A percentile compares a stretch with the other conserved stretches of the same genome.
These are phyloP conservation scores for Oxystoma pomonae DNA, from an alignment of 2,888 invertebrate species.

Conservation along the genomic window DNA sequence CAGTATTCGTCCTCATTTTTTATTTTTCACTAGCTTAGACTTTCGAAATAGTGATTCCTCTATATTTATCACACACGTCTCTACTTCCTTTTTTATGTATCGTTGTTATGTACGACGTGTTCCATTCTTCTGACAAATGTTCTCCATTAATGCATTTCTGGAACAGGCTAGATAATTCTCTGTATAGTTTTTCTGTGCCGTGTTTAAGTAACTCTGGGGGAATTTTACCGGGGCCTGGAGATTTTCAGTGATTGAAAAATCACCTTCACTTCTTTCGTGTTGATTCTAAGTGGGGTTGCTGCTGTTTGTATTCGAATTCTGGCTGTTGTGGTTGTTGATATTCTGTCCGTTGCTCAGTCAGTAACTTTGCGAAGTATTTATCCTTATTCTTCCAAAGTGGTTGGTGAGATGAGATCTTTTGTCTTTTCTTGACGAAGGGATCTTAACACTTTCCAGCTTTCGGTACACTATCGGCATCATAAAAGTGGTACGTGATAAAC, in stretches of 20 bases:
- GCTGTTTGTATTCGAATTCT: not conserved
- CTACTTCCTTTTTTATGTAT: not conserved
- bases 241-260: not conserved
- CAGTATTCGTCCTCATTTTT: conserved; percentile 6
- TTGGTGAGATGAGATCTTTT: not conserved
- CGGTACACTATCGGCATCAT: no score
- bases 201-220: conserved; percentile 1
- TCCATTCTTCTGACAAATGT: not conserved
- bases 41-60: conserved; percentile 1
- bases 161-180: not conserved
- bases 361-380: not conserved
- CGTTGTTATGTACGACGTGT: not conserved
- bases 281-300: not conserved
- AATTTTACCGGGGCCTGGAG: not conserved
- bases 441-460: conserved; percentile 2
- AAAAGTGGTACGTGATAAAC: no score
- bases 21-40: not conserved
- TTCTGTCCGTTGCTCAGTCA: conserved; percentile 2
- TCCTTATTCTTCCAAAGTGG: not conserved
- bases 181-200: not conserved
- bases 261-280: conserved; percentile 1
- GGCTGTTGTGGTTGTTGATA: not conserved
- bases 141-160: not conserved
- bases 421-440: conserved; percentile 5
- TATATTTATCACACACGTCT: conserved; percentile 4